phyloP scores from a whole-genome alignment of 2,888 invertebrate genomes.

The Fissipunctia ypsillon region DNA sequence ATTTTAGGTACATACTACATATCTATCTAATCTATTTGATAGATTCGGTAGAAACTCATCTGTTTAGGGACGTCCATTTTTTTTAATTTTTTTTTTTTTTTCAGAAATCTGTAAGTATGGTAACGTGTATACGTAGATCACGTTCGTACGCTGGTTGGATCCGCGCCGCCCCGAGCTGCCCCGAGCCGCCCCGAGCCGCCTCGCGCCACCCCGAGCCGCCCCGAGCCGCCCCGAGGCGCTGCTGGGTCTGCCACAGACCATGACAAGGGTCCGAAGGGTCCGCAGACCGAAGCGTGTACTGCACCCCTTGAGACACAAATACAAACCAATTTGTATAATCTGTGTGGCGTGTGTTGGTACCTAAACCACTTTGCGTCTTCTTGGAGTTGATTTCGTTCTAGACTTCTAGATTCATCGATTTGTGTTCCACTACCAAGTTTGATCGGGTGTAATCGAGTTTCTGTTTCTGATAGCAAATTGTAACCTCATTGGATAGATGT shows the following conservation, averaged over 20 bases:
- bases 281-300: background rate
- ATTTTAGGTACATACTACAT: background rate
- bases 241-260: background rate
- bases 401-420: conserved; percentile 1
- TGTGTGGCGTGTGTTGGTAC: background rate
- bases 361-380: conserved; percentile 4
- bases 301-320: background rate
- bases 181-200: no score
- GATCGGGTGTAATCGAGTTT: background rate
- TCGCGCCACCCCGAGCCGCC: no score
- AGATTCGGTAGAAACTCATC: background rate
- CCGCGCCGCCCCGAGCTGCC: no score
- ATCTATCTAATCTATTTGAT: background rate
- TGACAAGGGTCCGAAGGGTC: conserved; percentile 9
- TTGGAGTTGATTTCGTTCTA: background rate
- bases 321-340: background rate
- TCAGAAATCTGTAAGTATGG: background rate
- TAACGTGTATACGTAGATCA: no score
- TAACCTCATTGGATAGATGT: background rate
- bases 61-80: background rate
- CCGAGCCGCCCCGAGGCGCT: no score
- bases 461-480: background rate
- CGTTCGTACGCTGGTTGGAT: background rate
- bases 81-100: no score
- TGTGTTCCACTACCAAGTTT: background rate